Evolutionary conservation across 2,113 vertebrate species (phyloP), one percentile per base, ranked within the genome.

Genomic region (Guaruba guarouba): DNA sequence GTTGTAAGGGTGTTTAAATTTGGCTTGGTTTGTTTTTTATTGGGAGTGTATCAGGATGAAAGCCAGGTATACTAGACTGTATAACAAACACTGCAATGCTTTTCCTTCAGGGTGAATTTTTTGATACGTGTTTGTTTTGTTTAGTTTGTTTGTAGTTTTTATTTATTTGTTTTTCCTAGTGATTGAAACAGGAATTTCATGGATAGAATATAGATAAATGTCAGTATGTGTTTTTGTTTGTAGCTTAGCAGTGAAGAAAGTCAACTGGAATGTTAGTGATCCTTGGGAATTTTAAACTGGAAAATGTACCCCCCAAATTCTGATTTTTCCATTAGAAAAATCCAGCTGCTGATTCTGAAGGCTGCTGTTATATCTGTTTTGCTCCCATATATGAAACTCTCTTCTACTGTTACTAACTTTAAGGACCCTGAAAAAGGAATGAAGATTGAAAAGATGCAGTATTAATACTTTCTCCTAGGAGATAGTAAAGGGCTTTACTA

Each of bases 1-100:
- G 3, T 63, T 75, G 44, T 44, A 17, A 66, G 59, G 8, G 16
- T 68, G 6, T 23, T 73, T 39, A 9, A 8, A 5, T 41, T 37
- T 44, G 3, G 3, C 46, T 78, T 71, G 3, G 1, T 44, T 37
- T 19, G 2, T 0, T 18, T 33, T 59, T 51, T 29, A 0, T 28
- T 25, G 39, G 8, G 19, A 54, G 5, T 64, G 13, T 64, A 51
- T 35, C 37, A 33, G 49, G 23, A 24, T 24, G 8, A 88, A 80
- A 88, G 37, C 2, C 10, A 27, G 5, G 14, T 67, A 17, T 61
- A 84, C 10, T 55, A 33, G 41, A 86, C 5, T 85, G 3, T 51
- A 9, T 24, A 54, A 4, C 2, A 75, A 82, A 76, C 22, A 29
- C 31, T 4, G 9, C 9, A 77, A 41, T 22, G 3, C 1, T 74